These are phyloP conservation scores for Eristalinus sepulchralis DNA, from an alignment of 2,888 invertebrate species.

Conservation along the genomic window DNA sequence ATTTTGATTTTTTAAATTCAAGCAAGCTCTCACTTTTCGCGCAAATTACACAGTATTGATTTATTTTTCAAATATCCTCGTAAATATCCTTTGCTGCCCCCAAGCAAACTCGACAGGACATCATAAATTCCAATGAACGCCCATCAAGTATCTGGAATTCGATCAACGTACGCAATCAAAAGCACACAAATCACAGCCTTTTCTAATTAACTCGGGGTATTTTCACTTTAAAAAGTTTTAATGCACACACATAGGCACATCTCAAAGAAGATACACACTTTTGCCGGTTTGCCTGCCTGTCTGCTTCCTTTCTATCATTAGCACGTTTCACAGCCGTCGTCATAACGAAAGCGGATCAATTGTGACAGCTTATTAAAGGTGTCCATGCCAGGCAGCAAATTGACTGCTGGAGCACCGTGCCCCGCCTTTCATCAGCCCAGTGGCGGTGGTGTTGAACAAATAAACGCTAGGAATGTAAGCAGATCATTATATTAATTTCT, in stretches of 20 bases:
- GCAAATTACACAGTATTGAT: neutral
- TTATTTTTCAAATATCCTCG: neutral
- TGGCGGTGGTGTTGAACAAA: neutral
- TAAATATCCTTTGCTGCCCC: neutral
- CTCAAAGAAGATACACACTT: neutral
- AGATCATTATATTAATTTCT: neutral
- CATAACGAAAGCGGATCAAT: constrained; percentile 5
- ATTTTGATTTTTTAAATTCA: neutral
- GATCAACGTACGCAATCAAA: neutral
- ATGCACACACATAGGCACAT: neutral
- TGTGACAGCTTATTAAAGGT: constrained; percentile 29
- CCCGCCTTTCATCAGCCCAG: neutral
- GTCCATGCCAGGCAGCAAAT: constrained; percentile 15
- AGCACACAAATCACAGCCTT: neutral
- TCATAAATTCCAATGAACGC: neutral
- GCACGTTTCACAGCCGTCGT: neutral
- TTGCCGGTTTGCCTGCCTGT: neutral
- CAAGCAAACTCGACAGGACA: neutral
- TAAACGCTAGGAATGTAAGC: neutral
- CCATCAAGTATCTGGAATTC: neutral
- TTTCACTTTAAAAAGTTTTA: neutral
- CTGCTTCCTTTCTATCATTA: neutral
- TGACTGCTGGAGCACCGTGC: constrained; percentile 18
- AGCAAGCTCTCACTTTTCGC: neutral
- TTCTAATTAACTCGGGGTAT: neutral